A percentile compares a stretch with the other conserved stretches of the same genome.
Conservation (phyloP, 2,888 invertebrate species). For the Bimastos eiseni region DNA sequence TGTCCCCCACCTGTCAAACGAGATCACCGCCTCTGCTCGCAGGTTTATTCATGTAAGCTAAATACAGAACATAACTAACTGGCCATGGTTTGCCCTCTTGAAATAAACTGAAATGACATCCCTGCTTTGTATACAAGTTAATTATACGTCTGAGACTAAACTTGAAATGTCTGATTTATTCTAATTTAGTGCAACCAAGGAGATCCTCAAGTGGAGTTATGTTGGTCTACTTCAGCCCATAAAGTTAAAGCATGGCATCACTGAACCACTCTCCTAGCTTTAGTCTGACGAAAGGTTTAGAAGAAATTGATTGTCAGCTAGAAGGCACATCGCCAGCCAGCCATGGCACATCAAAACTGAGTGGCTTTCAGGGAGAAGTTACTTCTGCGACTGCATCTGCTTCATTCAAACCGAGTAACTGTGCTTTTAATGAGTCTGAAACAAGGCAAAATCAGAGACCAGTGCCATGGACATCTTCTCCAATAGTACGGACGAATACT, state of each 20-base stretch:
- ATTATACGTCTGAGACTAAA: too few species aligned
- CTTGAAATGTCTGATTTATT: not conserved
- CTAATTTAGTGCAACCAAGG: not conserved
- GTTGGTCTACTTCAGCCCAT: not conserved
- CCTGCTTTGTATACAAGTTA: too few species aligned
- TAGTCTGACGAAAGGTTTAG: not conserved
- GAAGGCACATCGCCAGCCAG: not conserved
- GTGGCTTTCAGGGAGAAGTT: not conserved
- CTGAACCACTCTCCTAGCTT: not conserved
- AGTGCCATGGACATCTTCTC: not conserved
- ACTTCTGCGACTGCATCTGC: not conserved
- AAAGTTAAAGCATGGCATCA: not conserved
- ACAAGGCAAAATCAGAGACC: not conserved
- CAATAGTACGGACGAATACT: not conserved
- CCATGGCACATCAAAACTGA: not conserved
- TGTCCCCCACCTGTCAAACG: too few species aligned
- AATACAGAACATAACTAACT: too few species aligned
- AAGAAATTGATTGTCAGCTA: not conserved
- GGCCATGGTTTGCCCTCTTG: too few species aligned
- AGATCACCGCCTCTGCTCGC: too few species aligned
- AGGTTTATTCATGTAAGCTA: too few species aligned
- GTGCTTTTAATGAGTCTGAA: not conserved
- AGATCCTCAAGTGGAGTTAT: not conserved
- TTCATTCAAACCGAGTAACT: not conserved
- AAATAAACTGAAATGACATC: too few species aligned